A percentile compares a stretch with the other conserved stretches of the same genome.
Evolutionary conservation across 2,113 vertebrate genomes (phyloP).

Genomic region (Sporophila hypoxantha): DNA sequence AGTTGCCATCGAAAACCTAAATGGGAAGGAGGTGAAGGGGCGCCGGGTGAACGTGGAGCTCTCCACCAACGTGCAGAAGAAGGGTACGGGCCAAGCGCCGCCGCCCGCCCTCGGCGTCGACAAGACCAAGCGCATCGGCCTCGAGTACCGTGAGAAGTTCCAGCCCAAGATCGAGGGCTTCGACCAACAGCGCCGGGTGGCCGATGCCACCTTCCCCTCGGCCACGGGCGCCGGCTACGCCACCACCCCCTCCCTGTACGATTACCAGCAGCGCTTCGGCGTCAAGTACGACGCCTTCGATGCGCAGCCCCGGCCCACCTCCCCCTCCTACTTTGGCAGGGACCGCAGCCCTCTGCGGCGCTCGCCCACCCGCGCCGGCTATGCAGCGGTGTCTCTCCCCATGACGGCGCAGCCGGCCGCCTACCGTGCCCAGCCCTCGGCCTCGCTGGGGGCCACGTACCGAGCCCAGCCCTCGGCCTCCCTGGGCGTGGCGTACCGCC

Average conservation of each 20-base stretch:
- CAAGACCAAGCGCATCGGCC: constrained; percentile 69
- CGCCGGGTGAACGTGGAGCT: constrained; percentile 93
- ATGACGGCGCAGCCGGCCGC: constrained; percentile 68
- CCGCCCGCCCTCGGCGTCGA: constrained; percentile 47
- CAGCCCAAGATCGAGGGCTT: constrained; percentile 46
- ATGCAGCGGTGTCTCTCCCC: constrained; percentile 41
- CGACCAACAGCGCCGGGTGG: constrained; percentile 31
- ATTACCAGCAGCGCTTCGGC: constrained; percentile 72
- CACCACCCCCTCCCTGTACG: constrained; percentile 51
- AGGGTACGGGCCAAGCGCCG: constrained; percentile 76
- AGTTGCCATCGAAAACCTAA: constrained; percentile 93
- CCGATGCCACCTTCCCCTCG: constrained; percentile 53
- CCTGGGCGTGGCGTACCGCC: constrained; percentile 65
- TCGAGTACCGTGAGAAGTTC: constrained; percentile 51
- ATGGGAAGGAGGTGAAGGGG: constrained; percentile 93
- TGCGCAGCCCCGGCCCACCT: constrained; percentile 60
- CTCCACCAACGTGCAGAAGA: constrained; percentile 92
- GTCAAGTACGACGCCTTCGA: constrained; percentile 62
- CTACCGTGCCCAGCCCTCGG: constrained; percentile 68
- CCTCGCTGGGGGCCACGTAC: constrained; percentile 66
- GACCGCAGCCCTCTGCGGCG: constrained; percentile 75
- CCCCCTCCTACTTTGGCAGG: constrained; percentile 71
- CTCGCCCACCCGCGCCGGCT: constrained; percentile 60
- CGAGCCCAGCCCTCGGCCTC: constrained; percentile 70
- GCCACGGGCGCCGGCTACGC: constrained; percentile 51